A percentile compares a stretch with the other conserved stretches of the same genome.
These are phyloP conservation scores for Cairina moschata DNA, from an alignment of 2,113 vertebrate genomes.

Conservation along the genomic window DNA sequence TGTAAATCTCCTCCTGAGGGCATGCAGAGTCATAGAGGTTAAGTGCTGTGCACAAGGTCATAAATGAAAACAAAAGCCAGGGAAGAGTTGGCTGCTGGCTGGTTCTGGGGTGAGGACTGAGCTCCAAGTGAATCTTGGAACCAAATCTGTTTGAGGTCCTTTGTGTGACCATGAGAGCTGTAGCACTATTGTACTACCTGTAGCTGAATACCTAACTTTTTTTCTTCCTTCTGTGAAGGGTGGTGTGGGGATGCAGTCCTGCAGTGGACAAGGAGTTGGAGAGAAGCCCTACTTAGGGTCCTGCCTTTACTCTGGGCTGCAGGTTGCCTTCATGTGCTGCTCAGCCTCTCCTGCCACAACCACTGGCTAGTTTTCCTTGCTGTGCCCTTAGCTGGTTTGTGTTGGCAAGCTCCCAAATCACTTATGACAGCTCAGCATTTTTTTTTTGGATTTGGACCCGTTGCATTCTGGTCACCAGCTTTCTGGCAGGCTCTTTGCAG, in stretches of 20 bases:
- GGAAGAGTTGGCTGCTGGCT: not conserved
- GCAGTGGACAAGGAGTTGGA: not conserved
- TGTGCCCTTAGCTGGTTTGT: not conserved
- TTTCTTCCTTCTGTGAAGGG: not conserved
- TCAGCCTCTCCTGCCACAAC: accelerated
- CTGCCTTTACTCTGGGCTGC: not conserved
- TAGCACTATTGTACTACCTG: not conserved
- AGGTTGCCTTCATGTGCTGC: not conserved
- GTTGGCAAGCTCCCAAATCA: not conserved
- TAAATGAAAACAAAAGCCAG: not conserved
- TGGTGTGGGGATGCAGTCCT: not conserved
- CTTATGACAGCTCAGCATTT: not conserved
- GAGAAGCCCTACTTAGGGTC: not conserved
- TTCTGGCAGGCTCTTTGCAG: not conserved
- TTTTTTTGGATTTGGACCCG: not conserved
- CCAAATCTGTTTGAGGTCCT: not conserved
- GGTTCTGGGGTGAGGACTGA: not conserved
- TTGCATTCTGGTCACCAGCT: not conserved
- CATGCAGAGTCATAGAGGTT: not conserved
- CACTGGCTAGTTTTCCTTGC: not conserved
- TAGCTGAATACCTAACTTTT: not conserved
- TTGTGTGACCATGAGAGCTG: not conserved
- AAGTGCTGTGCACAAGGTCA: not conserved
- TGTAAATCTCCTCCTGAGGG: not conserved
- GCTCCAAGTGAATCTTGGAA: not conserved